Evolutionary conservation across 2,888 invertebrate genomes (phyloP), one percentile per base, ranked within the genome.

Genomic region (Agonopterix subpropinquella): DNA sequence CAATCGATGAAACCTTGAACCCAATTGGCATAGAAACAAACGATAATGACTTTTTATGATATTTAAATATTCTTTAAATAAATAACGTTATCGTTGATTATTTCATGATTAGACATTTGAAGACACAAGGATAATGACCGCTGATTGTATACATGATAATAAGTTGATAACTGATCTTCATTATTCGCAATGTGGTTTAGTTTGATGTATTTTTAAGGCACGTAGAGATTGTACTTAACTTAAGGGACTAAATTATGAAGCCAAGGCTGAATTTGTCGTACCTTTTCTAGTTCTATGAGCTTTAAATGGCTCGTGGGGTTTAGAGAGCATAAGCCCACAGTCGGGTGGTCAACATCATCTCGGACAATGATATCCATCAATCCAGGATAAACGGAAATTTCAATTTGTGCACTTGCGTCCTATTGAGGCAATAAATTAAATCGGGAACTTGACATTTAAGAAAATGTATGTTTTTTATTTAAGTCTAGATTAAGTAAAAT

Each of bases 381-480:
- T 43, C 11, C 37, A 13, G 46, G 42, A 42, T 42, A 11, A 73
- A 66, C 82, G 87, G 87, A 86, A 76, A 81, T 71, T 70, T 70
- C 85, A 82, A 85, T 84, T 83, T 70, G 56, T 70, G 50, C 64
- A 70, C 73, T 77, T 67, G 56, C 57, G 60, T 56, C 66, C 68
- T 67, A 70, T 80, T 77, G 70, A 70, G 61, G 67, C 76, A 79
- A 76, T 80, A 63, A 74, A 70, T 53, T 59, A 67, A 66, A 73
- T 69, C 75, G 76, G 81, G 80, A 82, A 78, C 75, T 68, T 53
- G 58, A 63, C 71, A 77, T 78, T 80, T 81, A 48, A 71, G 61
- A 55, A 51, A 59, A 63, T 67, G 70, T 65, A 15, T 28, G 8
- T 15, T 10, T 43, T 11, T 11, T 43, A 11, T 47, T 11, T 43